Evolutionary conservation across 23 tunicate species (phyloP).

Genomic region (Oikopleura dioica): DNA sequence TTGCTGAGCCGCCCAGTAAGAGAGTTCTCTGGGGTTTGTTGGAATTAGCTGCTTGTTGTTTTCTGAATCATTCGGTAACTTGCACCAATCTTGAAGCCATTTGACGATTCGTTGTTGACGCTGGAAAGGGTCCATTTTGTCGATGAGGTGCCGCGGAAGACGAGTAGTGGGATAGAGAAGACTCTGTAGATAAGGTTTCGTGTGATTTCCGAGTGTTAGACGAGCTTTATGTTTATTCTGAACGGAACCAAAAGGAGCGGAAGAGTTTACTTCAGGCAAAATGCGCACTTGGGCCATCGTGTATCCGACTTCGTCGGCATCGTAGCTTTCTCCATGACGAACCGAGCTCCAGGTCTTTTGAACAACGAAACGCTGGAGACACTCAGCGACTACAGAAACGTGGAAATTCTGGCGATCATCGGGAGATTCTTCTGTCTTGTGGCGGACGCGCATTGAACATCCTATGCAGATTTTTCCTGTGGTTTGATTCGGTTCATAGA

Average conservation of each 20-base stretch:
- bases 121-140: no score
- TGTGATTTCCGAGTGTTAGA: no score
- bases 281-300: background rate
- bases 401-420: no score
- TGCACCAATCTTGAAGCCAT: conserved; percentile 2
- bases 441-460: background rate
- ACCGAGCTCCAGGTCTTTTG: background rate
- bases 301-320: background rate
- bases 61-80: no score
- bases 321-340: background rate
- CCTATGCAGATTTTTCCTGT: background rate
- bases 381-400: background rate
- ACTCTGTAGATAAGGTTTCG: no score
- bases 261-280: background rate
- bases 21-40: background rate
- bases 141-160: no score
- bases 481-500: background rate
- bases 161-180: no score
- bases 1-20: conserved; percentile 2
- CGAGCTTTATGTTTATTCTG: no score
- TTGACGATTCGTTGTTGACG: no score
- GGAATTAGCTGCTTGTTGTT: background rate
- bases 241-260: no score
- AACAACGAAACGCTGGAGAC: conserved; percentile 7
- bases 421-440: no score